These are phyloP conservation scores for Hyperopisus bebe DNA, from an alignment of 2,113 vertebrate genomes.

Conservation along the genomic window DNA sequence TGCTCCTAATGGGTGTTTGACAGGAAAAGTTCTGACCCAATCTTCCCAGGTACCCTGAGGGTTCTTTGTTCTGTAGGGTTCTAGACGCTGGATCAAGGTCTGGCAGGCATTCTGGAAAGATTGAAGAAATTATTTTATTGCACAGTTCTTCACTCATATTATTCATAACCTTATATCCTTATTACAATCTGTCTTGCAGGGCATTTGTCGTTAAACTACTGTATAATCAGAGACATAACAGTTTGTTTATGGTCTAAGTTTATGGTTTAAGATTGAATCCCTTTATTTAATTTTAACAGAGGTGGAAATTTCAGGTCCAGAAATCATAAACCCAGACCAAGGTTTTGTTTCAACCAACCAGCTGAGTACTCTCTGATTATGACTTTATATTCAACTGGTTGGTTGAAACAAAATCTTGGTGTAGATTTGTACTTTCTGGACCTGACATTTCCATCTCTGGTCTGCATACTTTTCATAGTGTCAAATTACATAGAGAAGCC, in stretches of 20 bases:
- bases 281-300: background rate
- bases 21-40: slow-evolving; percentile 68
- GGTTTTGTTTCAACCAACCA: too few relatives aligned
- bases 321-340: too few relatives aligned
- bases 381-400: too few relatives aligned
- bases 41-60: slow-evolving; percentile 80
- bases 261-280: background rate
- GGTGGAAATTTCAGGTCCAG: too few relatives aligned
- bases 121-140: background rate
- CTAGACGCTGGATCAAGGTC: slow-evolving; percentile 69
- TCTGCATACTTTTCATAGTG: background rate
- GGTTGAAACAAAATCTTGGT: too few relatives aligned
- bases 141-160: background rate
- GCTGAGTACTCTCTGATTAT: too few relatives aligned
- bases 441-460: background rate
- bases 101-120: slow-evolving; percentile 71
- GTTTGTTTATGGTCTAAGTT: background rate
- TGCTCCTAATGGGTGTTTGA: background rate
- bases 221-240: background rate
- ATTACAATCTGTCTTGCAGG: background rate
- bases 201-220: background rate
- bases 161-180: background rate
- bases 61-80: slow-evolving; percentile 71
- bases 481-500: background rate
- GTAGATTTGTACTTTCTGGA: too few relatives aligned